Base-by-base conservation (phyloP, 2,888 invertebrate species). In the Orthosia gothica region DNA sequence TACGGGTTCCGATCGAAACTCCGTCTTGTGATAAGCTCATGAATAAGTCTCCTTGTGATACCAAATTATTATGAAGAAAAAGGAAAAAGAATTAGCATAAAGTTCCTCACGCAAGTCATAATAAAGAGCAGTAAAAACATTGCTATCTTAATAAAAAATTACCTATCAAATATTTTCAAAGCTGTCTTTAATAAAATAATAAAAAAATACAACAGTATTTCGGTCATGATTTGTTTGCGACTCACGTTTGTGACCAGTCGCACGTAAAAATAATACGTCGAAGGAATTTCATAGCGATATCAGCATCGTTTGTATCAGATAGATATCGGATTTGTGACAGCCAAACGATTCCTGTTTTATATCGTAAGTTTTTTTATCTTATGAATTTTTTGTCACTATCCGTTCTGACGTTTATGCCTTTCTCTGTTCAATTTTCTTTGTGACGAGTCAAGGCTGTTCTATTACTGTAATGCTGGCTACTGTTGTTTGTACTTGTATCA, bases 181-280 rank as follows among this genome's bases (percentile, higher is more conserved):
- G 52, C 50, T 40, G 62, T 61, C 26, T 40, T 59, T 55, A 65
- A 68, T 69, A 50, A 50, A 50, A 64, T 32, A 55, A 54, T 71
- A 64, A 72, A 69, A n/a, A 79, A 69, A 84, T 40, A 78, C 50
- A 76, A 70, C 23, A 71, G 45, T 55, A 16, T 32, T 47, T 12
- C 26, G 32, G 16, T 9, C n/a, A 54, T 69, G 47, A 74, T 84
- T 78, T 74, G 70, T 74, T 79, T 70, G 63, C 71, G 58, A 20
- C 73, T 59, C 77, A 76, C 78, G 73, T 75, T 76, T 64, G 61
- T 70, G 74, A 66, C 74, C 76, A 76, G 57, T 78, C 74, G 68
- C 50, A 78, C 63, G 81, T 76, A 79, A 86, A 77, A 76, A 71
- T 87, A 78, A 87, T 82, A 81, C 77, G 63, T 74, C 40, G 45